Base-by-base conservation (phyloP, 2,113 vertebrate genomes). In the Gobiocypris rarus region DNA sequence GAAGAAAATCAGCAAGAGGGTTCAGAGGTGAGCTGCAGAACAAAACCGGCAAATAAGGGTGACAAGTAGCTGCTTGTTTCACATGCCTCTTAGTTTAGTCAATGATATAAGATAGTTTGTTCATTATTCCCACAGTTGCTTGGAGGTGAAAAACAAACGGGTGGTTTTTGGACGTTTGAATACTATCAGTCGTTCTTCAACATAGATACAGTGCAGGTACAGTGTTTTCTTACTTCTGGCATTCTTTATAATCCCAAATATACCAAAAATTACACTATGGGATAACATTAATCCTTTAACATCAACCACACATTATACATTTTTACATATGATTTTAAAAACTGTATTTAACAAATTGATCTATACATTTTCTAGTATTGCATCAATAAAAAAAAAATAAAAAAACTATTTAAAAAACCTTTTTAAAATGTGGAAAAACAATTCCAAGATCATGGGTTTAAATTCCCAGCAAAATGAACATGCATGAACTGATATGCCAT, bases 101-200 rank as follows among this genome's bases (percentile, higher is more conserved):
- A 74, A 11, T 9, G 15, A 5, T 63, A 5, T 61, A 1, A 22
- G 10, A 3, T 9, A 43, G 4, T 41, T 84, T 82, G 26, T 80
- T 4, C 3, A 74, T 73, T 71, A 48, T 61, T 76, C 67, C 15
- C 69, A 75, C 89, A 97, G 96, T 92, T 97, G 63, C 90, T 96
- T 70, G 91, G 91, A 86, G 91, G 91, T 79, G 92, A 95, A 85
- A 95, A 94, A 90, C 86, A 91, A 61, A 79, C 87, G 2, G 89
- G 93, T 0, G 92, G 94, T 22, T 96, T 97, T 92, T 97, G 96
- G 96, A 96, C 95, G 4, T 96, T 97, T 79, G 92, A 94, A 84
- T 97, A 96, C 85, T 96, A 97, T 78, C 95, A 96, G 92, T 94
- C 94, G 22, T 96, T 97, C 87, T 97, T 97, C 81, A 94, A 96